Conservation (phyloP, 1,140 invertebrate genomes). For the Apis laboriosa region DNA sequence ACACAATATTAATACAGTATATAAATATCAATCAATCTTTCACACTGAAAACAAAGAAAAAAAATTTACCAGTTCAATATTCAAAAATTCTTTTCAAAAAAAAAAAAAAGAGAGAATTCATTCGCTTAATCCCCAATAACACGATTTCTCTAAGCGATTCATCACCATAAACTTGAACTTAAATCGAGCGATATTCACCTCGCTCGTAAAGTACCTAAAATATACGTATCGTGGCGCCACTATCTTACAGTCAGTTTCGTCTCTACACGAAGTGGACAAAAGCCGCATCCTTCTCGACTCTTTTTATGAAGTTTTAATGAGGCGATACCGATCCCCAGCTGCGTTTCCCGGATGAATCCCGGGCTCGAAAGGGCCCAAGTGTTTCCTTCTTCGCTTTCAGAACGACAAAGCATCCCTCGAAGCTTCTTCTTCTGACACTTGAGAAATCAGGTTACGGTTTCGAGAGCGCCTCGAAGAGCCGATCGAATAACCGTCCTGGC, state of each 20-base stretch:
- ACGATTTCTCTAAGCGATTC: neutral
- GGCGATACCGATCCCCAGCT: slow-evolving; percentile 51
- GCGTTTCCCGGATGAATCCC: slow-evolving; percentile 42
- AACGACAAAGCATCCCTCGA: slow-evolving; percentile 52
- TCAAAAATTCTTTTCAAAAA: no score
- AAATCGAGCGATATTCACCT: neutral
- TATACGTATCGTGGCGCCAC: neutral
- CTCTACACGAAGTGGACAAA: slow-evolving; percentile 12
- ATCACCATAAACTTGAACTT: neutral
- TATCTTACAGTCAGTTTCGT: slow-evolving; percentile 5
- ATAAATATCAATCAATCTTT: no score
- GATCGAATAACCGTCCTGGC: slow-evolving; percentile 1
- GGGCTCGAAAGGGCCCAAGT: slow-evolving; percentile 51
- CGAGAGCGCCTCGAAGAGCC: slow-evolving; percentile 5
- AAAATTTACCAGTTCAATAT: neutral
- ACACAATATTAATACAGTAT: neutral
- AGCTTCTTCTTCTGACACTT: neutral
- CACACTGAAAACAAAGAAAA: neutral
- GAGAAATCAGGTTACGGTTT: neutral
- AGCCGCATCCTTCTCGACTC: slow-evolving; percentile 8
- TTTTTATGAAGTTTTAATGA: slow-evolving; percentile 64
- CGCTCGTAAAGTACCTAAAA: neutral
- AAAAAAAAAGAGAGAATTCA: no score
- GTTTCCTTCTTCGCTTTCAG: slow-evolving; percentile 59
- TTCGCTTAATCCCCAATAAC: neutral